A percentile compares a stretch with the other conserved stretches of the same genome.
These are phyloP conservation scores for Trachelus stipa DNA, from an alignment of 2,888 invertebrate species.

Conservation along the genomic window DNA sequence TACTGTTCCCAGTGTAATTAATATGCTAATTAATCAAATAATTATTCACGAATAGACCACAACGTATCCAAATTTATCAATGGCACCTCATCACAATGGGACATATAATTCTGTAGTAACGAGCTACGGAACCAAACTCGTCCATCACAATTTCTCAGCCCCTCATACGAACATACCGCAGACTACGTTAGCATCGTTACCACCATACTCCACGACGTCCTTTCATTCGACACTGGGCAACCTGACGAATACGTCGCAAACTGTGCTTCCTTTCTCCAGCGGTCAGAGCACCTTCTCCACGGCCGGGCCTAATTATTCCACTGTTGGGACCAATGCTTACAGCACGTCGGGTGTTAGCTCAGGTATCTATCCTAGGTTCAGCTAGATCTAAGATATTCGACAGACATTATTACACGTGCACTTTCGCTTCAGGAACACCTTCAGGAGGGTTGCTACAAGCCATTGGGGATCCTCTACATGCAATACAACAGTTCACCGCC, in stretches of 20 bases:
- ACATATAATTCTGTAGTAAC: slow-evolving; percentile 57
- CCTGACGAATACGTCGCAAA: slow-evolving; percentile 58
- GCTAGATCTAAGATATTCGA: not conserved
- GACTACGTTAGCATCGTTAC: slow-evolving; percentile 57
- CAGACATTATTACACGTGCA: not conserved
- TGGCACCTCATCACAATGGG: slow-evolving; percentile 50
- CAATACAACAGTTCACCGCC: slow-evolving; percentile 63
- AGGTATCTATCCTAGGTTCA: slow-evolving; percentile 36
- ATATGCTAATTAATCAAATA: not conserved
- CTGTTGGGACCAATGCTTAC: slow-evolving; percentile 63
- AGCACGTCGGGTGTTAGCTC: slow-evolving; percentile 58
- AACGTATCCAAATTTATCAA: slow-evolving; percentile 50
- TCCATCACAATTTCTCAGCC: slow-evolving; percentile 58
- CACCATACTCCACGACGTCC: slow-evolving; percentile 57
- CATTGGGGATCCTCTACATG: slow-evolving; percentile 61
- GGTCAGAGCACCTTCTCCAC: slow-evolving; percentile 58
- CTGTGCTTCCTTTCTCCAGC: slow-evolving; percentile 62
- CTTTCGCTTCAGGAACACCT: slow-evolving; percentile 43
- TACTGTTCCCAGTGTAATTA: not conserved
- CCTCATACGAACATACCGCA: slow-evolving; percentile 54
- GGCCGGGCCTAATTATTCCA: slow-evolving; percentile 59
- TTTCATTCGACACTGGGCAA: slow-evolving; percentile 58
- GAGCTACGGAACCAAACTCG: slow-evolving; percentile 51
- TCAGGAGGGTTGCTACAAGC: slow-evolving; percentile 61
- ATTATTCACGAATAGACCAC: slow-evolving; percentile 43